phyloP scores from a whole-genome alignment of 53 echinoderm and acorn worm genomes.

The Temnopleurus reevesii region DNA sequence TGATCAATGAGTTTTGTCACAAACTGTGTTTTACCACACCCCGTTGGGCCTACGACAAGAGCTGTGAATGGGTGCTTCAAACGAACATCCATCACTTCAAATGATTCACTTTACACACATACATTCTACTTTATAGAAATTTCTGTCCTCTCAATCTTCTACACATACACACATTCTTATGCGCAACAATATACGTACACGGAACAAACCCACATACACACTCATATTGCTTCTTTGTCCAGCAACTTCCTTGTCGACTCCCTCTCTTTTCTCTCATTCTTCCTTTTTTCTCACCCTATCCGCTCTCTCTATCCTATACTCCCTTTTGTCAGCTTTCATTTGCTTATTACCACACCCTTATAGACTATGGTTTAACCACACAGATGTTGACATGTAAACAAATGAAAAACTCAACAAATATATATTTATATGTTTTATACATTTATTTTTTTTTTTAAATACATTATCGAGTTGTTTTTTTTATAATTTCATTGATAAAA shows the following conservation, averaged over 20 bases:
- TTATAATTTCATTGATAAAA: no score
- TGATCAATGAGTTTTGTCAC: conserved; percentile 56
- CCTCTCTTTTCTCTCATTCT: neutral
- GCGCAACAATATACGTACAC: neutral
- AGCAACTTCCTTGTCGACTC: no score
- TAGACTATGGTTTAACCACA: neutral
- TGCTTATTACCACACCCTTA: neutral
- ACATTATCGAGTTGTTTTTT: no score
- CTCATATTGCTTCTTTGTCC: no score
- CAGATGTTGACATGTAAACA: neutral
- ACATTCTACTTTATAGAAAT: neutral
- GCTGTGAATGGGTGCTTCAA: conserved; percentile 49
- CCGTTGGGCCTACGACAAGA: conserved; percentile 64
- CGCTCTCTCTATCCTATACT: neutral
- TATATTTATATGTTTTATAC: neutral
- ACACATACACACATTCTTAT: no score
- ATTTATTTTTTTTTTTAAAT: no score
- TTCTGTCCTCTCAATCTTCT: neutral
- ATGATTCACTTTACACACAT: neutral
- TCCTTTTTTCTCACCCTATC: neutral
- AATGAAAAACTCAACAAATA: neutral
- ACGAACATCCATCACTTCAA: neutral
- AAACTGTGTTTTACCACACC: conserved; percentile 73
- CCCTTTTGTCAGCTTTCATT: neutral
- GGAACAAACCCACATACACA: neutral